Conservation (phyloP, 2,797 vertebrate genomes). For the Lemur catta region DNA sequence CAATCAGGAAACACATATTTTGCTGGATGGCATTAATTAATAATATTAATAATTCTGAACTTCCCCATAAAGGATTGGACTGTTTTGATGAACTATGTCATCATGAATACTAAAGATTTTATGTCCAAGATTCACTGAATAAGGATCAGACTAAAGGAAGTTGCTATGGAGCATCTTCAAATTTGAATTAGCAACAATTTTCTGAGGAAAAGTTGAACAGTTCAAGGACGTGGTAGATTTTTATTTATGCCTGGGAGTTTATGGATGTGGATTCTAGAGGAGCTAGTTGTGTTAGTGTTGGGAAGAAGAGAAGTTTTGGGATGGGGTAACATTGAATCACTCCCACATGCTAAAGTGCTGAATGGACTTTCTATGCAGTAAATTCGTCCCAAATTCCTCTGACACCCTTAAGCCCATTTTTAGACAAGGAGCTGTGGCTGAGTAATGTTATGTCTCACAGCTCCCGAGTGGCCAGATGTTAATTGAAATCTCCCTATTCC, state of each 20-base stretch:
- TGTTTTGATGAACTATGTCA: not conserved
- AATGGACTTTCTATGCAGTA: not conserved
- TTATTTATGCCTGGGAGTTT: not conserved
- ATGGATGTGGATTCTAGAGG: not conserved
- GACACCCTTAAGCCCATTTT: conserved; percentile 5
- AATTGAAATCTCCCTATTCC: not conserved
- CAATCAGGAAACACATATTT: not conserved
- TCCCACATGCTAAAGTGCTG: not conserved
- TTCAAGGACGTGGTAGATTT: not conserved
- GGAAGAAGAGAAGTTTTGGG: not conserved
- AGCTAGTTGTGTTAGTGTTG: not conserved
- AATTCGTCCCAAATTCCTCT: not conserved
- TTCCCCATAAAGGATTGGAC: not conserved
- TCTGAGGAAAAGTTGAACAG: not conserved
- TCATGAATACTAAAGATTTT: not conserved
- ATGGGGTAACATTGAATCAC: not conserved
- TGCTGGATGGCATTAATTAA: not conserved
- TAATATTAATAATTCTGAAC: not conserved
- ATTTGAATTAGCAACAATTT: not conserved
- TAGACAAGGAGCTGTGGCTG: not conserved
- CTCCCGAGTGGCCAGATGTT: not conserved
- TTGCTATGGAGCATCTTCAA: not conserved
- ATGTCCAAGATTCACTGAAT: not conserved
- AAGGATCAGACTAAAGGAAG: not conserved
- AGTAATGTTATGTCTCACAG: not conserved